A percentile compares a stretch with the other conserved stretches of the same genome.
These are phyloP conservation scores for Ypsolopha sequella DNA, from an alignment of 2,888 invertebrate species.

Conservation along the genomic window DNA sequence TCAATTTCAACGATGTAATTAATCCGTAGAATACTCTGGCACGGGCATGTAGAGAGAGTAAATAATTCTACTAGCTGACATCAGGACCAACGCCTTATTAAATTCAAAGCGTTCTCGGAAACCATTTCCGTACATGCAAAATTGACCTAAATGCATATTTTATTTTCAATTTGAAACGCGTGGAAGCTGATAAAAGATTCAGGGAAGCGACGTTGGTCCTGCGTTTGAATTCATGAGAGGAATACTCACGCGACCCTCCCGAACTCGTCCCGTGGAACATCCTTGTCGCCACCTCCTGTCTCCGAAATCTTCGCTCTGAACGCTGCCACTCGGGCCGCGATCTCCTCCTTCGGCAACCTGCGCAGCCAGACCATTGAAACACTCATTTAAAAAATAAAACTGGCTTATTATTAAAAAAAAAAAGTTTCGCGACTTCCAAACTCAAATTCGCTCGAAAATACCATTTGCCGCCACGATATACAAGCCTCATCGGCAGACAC, in stretches of 20 bases:
- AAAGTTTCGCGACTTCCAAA: neutral
- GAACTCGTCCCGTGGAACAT: constrained; percentile 83
- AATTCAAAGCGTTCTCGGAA: too few relatives aligned
- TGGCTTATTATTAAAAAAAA: neutral
- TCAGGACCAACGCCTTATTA: too few relatives aligned
- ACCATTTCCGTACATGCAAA: neutral
- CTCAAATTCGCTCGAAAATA: neutral
- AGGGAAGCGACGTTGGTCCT: neutral
- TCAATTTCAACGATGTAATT: neutral
- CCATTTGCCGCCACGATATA: constrained; percentile 1
- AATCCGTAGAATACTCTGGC: neutral
- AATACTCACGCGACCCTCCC: constrained; percentile 78
- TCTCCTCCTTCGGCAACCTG: constrained; percentile 88
- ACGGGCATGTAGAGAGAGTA: too few relatives aligned
- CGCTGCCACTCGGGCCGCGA: constrained; percentile 86
- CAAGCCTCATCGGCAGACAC: constrained; percentile 1
- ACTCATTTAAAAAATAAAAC: constrained; percentile 31
- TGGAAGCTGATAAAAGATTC: neutral
- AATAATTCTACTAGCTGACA: too few relatives aligned
- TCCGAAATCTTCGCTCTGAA: constrained; percentile 89
- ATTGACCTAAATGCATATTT: neutral
- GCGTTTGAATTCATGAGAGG: constrained; percentile 4
- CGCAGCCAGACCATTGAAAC: constrained; percentile 61
- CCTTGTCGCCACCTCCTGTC: constrained; percentile 64
- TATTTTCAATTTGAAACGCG: neutral